Evolutionary conservation across 2,797 vertebrate genomes (phyloP), one percentile per base, ranked within the genome.

Genomic region (Phoxinus dragarum): DNA sequence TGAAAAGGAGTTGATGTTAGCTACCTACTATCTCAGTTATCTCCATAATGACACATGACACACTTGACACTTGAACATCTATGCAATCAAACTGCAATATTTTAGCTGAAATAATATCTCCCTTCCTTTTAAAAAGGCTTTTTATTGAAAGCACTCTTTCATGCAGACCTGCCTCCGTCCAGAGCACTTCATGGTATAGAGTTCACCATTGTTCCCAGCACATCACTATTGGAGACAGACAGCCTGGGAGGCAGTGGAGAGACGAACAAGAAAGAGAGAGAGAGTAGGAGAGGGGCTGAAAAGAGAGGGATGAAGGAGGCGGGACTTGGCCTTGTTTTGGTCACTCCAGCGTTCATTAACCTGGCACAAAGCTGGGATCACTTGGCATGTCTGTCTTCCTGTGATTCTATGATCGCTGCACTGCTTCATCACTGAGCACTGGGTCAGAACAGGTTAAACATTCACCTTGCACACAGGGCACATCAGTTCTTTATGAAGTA

Each of bases 131-230:
- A 54, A 73, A 84, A 86, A 88, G 67, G 21, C 59, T 54, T 83
- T 54, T 69, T 86, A 64, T 54, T 90, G 89, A 91, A 87, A 83
- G 89, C 47, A 23, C 72, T 84, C 78, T 84, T 88, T 90, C 80
- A 87, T 77, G 81, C 42, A 38, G 10, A 47, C 74, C 81, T 81
- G 84, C 88, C 84, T 88, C 82, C 88, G 83, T 88, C 82, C 81
- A 85, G 77, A 86, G 84, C 84, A 81, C 84, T 90, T 88, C 87
- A 90, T 88, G 88, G 86, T 74, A 83, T 88, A 92, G 88, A 91
- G 89, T 90, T 90, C 77, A 81, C 59, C 77, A 89, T 92, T 92
- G 90, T 90, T 90, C 83, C 42, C 84, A 81, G 73, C 86, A 86
- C 86, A 87, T 89, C 88, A 89, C 88, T 87, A 88, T 81, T 85